phyloP scores from a whole-genome alignment of 2,113 vertebrate species.

The Sinocyclocheilus grahami region DNA sequence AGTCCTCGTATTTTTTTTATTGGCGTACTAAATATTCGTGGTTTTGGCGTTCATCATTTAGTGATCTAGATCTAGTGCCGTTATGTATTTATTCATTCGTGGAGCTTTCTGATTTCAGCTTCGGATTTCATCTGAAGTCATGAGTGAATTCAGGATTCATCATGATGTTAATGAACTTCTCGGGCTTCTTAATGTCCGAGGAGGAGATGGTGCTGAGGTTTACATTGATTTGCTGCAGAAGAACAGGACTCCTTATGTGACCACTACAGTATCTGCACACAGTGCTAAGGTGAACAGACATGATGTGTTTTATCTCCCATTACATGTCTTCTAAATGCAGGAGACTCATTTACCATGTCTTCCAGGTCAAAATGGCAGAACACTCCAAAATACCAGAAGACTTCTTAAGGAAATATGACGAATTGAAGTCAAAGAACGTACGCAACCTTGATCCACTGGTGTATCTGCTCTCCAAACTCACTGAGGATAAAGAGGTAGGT shows the following conservation, averaged over 20 bases:
- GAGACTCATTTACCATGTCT: not conserved
- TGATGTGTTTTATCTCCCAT: not conserved
- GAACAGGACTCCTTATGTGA: constrained; percentile 88
- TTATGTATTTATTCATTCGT: not conserved
- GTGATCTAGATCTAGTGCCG: not conserved
- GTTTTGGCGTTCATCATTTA: not conserved
- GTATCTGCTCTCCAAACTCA: constrained; percentile 90
- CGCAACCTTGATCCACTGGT: constrained; percentile 91
- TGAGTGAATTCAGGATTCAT: constrained; percentile 97
- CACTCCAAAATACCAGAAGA: constrained; percentile 94
- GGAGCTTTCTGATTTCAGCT: not conserved
- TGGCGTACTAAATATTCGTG: too few relatives aligned
- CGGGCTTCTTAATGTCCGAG: constrained; percentile 83
- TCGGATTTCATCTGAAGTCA: constrained; percentile 59
- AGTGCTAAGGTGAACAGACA: constrained; percentile 83
- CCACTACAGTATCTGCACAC: constrained; percentile 89
- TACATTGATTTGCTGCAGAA: constrained; percentile 94
- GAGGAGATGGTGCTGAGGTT: constrained; percentile 89
- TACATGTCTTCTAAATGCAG: not conserved
- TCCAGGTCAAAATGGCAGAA: constrained; percentile 94
- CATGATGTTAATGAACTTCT: constrained; percentile 95
- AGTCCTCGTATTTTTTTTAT: too few relatives aligned
- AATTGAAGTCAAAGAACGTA: constrained; percentile 91
- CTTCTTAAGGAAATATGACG: constrained; percentile 93
- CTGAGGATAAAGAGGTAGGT: constrained; percentile 90